Conservation (phyloP, 2,888 invertebrate genomes). For the Eupeodes latifasciatus region DNA sequence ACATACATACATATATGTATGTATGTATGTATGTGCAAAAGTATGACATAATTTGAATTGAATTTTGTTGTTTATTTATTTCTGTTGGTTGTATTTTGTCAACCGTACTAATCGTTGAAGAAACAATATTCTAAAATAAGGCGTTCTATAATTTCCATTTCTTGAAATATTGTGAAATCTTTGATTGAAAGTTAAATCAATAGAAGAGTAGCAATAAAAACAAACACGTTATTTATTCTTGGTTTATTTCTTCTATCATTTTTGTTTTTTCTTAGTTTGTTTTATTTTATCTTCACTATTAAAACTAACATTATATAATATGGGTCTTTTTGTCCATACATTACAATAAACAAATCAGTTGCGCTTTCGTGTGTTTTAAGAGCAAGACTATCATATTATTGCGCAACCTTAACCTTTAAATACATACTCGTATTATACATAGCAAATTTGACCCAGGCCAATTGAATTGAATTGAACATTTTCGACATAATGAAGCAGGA, state of each 20-base stretch:
- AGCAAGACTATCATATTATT: no score
- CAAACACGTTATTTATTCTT: background rate
- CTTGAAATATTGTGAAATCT: background rate
- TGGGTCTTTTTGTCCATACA: no score
- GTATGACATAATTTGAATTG: slow-evolving; percentile 68
- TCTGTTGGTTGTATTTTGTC: slow-evolving; percentile 22
- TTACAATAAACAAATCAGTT: no score
- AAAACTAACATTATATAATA: no score
- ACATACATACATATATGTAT: background rate
- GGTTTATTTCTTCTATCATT: background rate
- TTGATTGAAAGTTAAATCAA: background rate
- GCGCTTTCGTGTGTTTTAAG: no score
- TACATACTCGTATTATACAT: no score
- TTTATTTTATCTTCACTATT: no score
- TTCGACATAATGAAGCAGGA: no score
- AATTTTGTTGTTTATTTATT: slow-evolving; percentile 53
- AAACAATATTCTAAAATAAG: background rate
- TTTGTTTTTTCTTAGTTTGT: background rate
- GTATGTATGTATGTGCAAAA: background rate
- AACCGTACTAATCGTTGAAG: background rate
- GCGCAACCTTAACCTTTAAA: no score
- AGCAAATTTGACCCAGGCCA: no score
- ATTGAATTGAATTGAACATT: no score
- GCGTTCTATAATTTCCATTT: background rate
- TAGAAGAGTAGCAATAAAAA: background rate